A percentile compares a stretch with the other conserved stretches of the same genome.
phyloP scores from a whole-genome alignment of 1,140 invertebrate species.

The Reticulitermes speratus region DNA sequence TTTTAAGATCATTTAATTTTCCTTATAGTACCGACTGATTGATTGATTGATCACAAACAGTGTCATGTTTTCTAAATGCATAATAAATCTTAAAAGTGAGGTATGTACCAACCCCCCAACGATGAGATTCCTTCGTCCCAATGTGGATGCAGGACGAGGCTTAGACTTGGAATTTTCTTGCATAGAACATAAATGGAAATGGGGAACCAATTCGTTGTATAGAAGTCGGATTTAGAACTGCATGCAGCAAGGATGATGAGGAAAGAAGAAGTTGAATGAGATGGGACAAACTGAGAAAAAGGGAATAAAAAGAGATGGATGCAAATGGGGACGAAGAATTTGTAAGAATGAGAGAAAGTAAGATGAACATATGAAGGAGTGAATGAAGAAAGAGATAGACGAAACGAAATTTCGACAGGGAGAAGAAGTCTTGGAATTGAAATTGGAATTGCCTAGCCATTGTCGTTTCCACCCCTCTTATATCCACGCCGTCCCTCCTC shows the following conservation, averaged over 20 bases:
- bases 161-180: conserved; percentile 20
- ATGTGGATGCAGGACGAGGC: not conserved
- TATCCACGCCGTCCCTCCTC: not conserved
- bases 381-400: not conserved
- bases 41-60: not conserved
- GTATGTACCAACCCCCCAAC: not conserved
- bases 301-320: not conserved
- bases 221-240: conserved; percentile 26
- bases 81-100: not conserved
- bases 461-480: conserved; percentile 23
- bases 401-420: not conserved
- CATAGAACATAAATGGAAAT: conserved; percentile 17
- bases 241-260: conserved; percentile 3
- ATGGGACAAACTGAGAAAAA: not conserved
- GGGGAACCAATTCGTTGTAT: conserved; percentile 28
- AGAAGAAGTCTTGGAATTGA: conserved; percentile 30
- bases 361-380: conserved; percentile 15
- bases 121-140: not conserved
- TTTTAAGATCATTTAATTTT: not conserved
- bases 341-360: not conserved
- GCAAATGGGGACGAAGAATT: conserved; percentile 4
- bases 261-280: not conserved
- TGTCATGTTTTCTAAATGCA: not conserved
- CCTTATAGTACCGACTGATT: not conserved
- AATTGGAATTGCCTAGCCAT: conserved; percentile 34